A percentile compares a stretch with the other conserved stretches of the same genome.
These are phyloP conservation scores for Ochotona curzoniae DNA, from an alignment of 2,113 vertebrate species.

Conservation along the genomic window DNA sequence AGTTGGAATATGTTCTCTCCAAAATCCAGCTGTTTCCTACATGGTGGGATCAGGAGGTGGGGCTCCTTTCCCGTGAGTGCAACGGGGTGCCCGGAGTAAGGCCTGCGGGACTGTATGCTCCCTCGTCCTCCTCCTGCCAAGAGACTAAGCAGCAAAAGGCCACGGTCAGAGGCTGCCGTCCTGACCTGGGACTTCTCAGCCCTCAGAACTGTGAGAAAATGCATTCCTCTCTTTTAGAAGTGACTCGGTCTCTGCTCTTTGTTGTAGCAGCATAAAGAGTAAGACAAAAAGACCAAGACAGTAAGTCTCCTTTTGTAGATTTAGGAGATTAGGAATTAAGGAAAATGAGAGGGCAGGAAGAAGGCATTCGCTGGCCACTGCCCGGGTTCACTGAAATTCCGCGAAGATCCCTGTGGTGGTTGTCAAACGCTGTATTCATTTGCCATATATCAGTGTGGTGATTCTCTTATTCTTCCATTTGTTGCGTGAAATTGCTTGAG, in stretches of 20 bases:
- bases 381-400: background rate
- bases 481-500: background rate
- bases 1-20: background rate
- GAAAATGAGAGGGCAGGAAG: slow-evolving; percentile 11
- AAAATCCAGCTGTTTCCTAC: too few relatives aligned
- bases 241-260: background rate
- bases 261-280: background rate
- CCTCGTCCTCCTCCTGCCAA: background rate
- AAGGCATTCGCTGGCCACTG: background rate
- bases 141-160: background rate
- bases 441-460: background rate
- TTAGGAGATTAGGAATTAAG: background rate
- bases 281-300: background rate
- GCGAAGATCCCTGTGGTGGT: background rate
- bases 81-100: background rate
- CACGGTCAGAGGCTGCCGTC: background rate
- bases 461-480: background rate
- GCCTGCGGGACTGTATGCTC: too few relatives aligned
- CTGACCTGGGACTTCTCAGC: too few relatives aligned
- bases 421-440: background rate
- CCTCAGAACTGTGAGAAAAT: too few relatives aligned
- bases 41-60: too few relatives aligned
- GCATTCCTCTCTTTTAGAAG: too few relatives aligned
- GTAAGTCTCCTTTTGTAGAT: background rate
- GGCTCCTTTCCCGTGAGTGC: background rate